Conservation (phyloP, 2,888 invertebrate genomes). For the Baccha elongata region DNA sequence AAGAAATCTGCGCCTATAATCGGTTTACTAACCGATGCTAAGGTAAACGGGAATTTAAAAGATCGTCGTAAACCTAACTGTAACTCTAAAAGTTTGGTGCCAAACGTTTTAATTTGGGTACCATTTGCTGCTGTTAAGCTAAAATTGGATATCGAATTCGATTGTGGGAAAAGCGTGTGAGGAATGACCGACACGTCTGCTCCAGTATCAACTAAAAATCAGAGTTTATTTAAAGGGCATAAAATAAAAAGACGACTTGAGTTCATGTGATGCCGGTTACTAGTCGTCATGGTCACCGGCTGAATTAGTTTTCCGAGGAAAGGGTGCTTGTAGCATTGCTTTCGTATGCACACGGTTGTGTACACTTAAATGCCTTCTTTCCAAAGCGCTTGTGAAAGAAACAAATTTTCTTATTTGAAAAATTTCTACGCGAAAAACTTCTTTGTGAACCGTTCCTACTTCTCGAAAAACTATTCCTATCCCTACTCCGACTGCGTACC, state of each 20-base stretch:
- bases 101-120: neutral
- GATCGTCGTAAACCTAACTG: neutral
- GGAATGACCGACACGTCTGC: slow-evolving; percentile 4
- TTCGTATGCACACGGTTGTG: too few relatives aligned
- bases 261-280: neutral
- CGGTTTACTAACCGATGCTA: neutral
- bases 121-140: slow-evolving; percentile 1
- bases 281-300: slow-evolving; percentile 1
- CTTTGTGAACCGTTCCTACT: too few relatives aligned
- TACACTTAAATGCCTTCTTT: too few relatives aligned
- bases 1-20: slow-evolving; percentile 1
- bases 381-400: too few relatives aligned
- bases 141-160: neutral
- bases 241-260: slow-evolving; percentile 11
- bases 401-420: too few relatives aligned
- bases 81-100: neutral
- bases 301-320: slow-evolving; percentile 1
- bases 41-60: neutral
- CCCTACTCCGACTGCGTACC: too few relatives aligned
- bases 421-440: too few relatives aligned
- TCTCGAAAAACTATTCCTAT: too few relatives aligned
- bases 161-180: neutral
- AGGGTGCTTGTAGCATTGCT: too few relatives aligned
- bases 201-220: slow-evolving; percentile 2
- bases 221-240: neutral